A percentile compares a stretch with the other conserved stretches of the same genome.
phyloP scores from a whole-genome alignment of 2,888 invertebrate genomes.

The Diabrotica balteata region DNA sequence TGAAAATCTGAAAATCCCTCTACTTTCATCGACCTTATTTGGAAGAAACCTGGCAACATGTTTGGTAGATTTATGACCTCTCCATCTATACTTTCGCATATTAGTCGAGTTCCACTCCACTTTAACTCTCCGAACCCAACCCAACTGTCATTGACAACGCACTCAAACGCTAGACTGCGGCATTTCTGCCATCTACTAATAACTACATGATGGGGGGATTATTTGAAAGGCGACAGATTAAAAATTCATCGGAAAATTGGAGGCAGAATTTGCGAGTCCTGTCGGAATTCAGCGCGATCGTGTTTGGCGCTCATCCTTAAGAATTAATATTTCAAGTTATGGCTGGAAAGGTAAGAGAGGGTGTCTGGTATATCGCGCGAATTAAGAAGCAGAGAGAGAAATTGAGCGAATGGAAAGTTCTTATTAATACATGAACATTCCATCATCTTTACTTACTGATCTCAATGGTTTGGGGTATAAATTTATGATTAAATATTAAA shows the following conservation, averaged over 20 bases:
- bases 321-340: conserved; percentile 4
- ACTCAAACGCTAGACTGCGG: conserved; percentile 5
- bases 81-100: too few relatives aligned
- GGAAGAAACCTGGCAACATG: too few relatives aligned
- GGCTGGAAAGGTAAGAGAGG: neutral
- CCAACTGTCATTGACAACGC: conserved; percentile 14
- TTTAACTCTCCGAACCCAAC: neutral
- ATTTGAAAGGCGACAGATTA: conserved; percentile 6
- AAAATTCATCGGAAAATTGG: conserved; percentile 16
- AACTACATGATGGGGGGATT: conserved; percentile 10
- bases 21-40: too few relatives aligned
- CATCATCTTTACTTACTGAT: too few relatives aligned
- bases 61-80: too few relatives aligned
- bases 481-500: too few relatives aligned
- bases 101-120: too few relatives aligned
- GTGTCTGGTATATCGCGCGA: neutral
- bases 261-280: neutral
- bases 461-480: too few relatives aligned
- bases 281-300: neutral
- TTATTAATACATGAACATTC: neutral
- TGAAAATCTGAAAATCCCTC: too few relatives aligned
- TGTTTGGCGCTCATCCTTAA: neutral
- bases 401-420: neutral
- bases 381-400: neutral
- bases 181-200: conserved; percentile 9